phyloP scores from a whole-genome alignment of 2,888 invertebrate species.

The Lepidochrysops patricia region DNA sequence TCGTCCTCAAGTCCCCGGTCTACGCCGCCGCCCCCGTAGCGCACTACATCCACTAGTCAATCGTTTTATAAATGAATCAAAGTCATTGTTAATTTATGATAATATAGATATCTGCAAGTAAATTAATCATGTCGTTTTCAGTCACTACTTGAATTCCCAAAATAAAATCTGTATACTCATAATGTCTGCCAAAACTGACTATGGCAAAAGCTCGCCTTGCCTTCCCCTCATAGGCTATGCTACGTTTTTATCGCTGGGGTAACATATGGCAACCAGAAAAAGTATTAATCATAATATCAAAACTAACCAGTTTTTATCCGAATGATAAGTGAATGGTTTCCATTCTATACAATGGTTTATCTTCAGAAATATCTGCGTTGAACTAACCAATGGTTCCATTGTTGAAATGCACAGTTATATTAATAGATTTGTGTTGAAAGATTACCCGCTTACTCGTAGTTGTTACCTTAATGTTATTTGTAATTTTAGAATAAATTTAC shows the following conservation, averaged over 20 bases:
- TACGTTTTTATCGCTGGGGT: too few relatives aligned
- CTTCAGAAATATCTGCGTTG: neutral
- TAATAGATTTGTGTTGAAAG: slow-evolving; percentile 2
- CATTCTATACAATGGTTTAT: neutral
- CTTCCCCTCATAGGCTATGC: too few relatives aligned
- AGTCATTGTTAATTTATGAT: neutral
- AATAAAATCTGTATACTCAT: too few relatives aligned
- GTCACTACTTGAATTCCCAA: too few relatives aligned
- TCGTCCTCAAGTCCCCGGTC: slow-evolving; percentile 29
- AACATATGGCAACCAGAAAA: neutral
- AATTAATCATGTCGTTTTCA: neutral
- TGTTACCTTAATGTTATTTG: too few relatives aligned
- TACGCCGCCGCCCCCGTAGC: slow-evolving; percentile 32
- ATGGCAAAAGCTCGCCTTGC: too few relatives aligned
- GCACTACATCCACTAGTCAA: slow-evolving; percentile 40
- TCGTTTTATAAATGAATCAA: neutral
- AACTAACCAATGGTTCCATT: neutral
- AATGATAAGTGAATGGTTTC: slow-evolving; percentile 1
- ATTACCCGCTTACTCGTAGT: slow-evolving; percentile 2
- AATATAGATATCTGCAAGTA: neutral
- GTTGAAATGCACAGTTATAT: neutral
- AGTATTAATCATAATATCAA: neutral
- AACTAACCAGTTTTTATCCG: neutral
- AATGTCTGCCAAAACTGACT: too few relatives aligned
- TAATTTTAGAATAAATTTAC: too few relatives aligned